Evolutionary conservation across 1,140 invertebrate species (phyloP).

Genomic region (Holcopasites calliopsidis): DNA sequence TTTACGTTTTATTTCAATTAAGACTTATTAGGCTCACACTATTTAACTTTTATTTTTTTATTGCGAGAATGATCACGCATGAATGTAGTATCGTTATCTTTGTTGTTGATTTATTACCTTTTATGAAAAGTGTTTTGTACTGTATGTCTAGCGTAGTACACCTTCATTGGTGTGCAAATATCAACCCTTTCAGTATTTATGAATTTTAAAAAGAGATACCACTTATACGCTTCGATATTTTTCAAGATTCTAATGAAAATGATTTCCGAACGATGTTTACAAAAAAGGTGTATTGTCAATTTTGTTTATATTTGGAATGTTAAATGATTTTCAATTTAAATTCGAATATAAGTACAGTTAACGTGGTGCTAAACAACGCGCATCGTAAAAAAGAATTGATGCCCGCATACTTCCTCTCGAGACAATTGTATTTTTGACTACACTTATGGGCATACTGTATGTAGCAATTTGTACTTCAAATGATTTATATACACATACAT

Average conservation of each 20-base stretch:
- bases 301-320: background rate
- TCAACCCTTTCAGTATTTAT: constrained; percentile 11
- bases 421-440: constrained; percentile 26
- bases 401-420: background rate
- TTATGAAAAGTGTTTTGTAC: constrained; percentile 11
- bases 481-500: constrained; percentile 16
- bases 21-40: background rate
- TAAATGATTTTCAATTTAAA: too few species aligned
- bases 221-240: too few species aligned
- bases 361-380: constrained; percentile 8
- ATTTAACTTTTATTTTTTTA: constrained; percentile 24
- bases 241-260: background rate
- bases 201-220: constrained; percentile 16
- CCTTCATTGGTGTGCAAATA: background rate
- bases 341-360: constrained; percentile 21
- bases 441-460: background rate
- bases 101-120: constrained; percentile 1
- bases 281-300: constrained; percentile 3
- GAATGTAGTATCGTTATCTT: constrained; percentile 29
- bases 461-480: constrained; percentile 25
- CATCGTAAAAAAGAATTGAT: background rate
- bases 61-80: constrained; percentile 11
- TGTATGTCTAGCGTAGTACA: too few species aligned
- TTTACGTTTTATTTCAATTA: constrained; percentile 24
- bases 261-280: background rate